Percentiles rank a stretch among this genome's conserved stretches.
Evolutionary conservation across 2,797 vertebrate species (phyloP).

Genomic region (Sebastes alutus): DNA sequence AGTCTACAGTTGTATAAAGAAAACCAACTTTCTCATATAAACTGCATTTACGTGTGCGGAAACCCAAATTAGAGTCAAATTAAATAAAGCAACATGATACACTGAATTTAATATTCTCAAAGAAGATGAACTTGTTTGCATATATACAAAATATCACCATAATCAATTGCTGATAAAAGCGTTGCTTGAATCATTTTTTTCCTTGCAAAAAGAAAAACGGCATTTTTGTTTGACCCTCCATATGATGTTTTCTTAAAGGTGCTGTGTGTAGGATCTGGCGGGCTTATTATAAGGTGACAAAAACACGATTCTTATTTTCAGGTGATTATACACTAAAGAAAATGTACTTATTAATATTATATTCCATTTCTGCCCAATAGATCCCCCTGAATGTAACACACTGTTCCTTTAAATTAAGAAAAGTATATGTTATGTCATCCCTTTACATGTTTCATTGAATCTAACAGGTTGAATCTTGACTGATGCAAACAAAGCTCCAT

Average conservation of each 20-base stretch:
- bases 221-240: neutral
- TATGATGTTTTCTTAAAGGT: neutral
- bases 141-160: neutral
- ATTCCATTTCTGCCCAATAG: too few species aligned
- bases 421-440: neutral
- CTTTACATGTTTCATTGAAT: neutral
- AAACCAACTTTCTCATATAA: too few species aligned
- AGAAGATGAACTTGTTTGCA: neutral
- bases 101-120: neutral
- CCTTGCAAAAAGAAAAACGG: neutral
- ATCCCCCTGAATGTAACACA: rapidly evolving
- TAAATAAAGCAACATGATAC: neutral
- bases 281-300: too few species aligned
- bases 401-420: too few species aligned
- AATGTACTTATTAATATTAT: too few species aligned
- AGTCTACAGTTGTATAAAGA: too few species aligned
- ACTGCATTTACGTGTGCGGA: too few species aligned
- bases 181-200: neutral
- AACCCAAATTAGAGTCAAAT: too few species aligned
- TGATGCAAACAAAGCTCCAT: neutral
- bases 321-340: too few species aligned
- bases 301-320: too few species aligned
- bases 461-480: constrained; percentile 10
- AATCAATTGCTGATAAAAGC: neutral
- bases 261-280: too few species aligned